A percentile compares a stretch with the other conserved stretches of the same genome.
Evolutionary conservation across 64 coral and sea anemone species (phyloP).

Genomic region (Montipora foliosa): DNA sequence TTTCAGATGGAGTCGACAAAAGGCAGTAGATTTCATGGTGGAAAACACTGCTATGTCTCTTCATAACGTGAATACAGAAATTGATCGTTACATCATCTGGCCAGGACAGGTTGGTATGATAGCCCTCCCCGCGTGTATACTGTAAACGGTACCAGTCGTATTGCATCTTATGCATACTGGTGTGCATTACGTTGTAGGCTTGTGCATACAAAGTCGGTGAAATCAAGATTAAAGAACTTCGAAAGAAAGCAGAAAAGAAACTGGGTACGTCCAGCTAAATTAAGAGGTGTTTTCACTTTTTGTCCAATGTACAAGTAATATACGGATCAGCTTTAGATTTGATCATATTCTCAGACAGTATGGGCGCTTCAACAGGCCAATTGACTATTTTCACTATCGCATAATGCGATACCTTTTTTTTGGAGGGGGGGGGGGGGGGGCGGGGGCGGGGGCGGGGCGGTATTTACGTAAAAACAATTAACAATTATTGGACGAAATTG

Average conservation of each 20-base stretch:
- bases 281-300: background rate
- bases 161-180: background rate
- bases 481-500: too few species aligned
- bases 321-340: too few species aligned
- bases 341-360: too few species aligned
- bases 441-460: too few species aligned
- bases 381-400: too few species aligned
- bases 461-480: too few species aligned
- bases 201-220: slow-evolving; percentile 93
- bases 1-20: slow-evolving; percentile 85
- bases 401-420: too few species aligned
- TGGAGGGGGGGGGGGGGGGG: too few species aligned
- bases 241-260: slow-evolving; percentile 65
- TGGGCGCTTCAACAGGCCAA: too few species aligned
- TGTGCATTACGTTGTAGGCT: slow-evolving; percentile 52
- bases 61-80: slow-evolving; percentile 77
- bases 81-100: slow-evolving; percentile 94
- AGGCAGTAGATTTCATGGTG: slow-evolving; percentile 82
- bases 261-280: slow-evolving; percentile 55
- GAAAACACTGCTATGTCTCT: slow-evolving; percentile 71
- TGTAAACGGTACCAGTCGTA: background rate
- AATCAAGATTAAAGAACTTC: slow-evolving; percentile 87
- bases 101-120: slow-evolving; percentile 77
- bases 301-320: too few species aligned
- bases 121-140: background rate